Percentiles rank a stretch among this genome's conserved stretches.
Conservation (phyloP, 2,888 invertebrate genomes). For the Ichneumoninae sp. region DNA sequence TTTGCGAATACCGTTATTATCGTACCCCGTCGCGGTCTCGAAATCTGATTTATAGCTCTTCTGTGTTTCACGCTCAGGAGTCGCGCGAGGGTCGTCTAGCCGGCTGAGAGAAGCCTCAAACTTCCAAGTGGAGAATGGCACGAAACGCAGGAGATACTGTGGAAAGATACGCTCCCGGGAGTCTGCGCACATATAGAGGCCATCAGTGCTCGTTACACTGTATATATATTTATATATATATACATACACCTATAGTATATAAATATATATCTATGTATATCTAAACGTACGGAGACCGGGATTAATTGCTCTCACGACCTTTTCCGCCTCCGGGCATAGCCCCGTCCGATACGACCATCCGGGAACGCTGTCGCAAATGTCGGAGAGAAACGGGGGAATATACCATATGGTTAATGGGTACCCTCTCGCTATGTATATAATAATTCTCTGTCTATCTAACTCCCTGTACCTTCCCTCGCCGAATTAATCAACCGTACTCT, state of each 20-base stretch:
- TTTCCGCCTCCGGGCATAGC: slow-evolving; percentile 36
- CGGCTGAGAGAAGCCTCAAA: slow-evolving; percentile 48
- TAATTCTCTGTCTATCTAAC: slow-evolving; percentile 19
- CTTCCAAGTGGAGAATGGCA: slow-evolving; percentile 50
- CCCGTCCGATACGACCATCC: slow-evolving; percentile 7
- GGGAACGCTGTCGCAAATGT: slow-evolving; percentile 41
- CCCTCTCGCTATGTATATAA: slow-evolving; percentile 23
- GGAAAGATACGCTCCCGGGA: slow-evolving; percentile 41
- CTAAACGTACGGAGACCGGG: slow-evolving; percentile 46
- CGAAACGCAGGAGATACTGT: slow-evolving; percentile 17
- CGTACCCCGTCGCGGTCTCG: slow-evolving; percentile 55
- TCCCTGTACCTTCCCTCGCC: slow-evolving; percentile 3
- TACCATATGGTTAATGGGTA: slow-evolving; percentile 50
- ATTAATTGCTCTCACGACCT: slow-evolving; percentile 64
- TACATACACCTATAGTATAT: background rate
- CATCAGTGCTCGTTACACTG: slow-evolving; percentile 26
- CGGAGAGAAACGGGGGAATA: slow-evolving; percentile 38
- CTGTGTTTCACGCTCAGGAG: slow-evolving; percentile 35
- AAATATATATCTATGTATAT: slow-evolving; percentile 33
- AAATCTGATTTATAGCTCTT: slow-evolving; percentile 62
- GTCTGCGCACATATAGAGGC: background rate
- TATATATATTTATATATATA: slow-evolving; percentile 1
- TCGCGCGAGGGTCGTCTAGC: slow-evolving; percentile 46
- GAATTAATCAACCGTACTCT: slow-evolving; percentile 49
- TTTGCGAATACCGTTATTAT: slow-evolving; percentile 55